Evolutionary conservation across 2,888 invertebrate genomes (phyloP), one percentile per base, ranked within the genome.

Genomic region (Galeruca laticollis): DNA sequence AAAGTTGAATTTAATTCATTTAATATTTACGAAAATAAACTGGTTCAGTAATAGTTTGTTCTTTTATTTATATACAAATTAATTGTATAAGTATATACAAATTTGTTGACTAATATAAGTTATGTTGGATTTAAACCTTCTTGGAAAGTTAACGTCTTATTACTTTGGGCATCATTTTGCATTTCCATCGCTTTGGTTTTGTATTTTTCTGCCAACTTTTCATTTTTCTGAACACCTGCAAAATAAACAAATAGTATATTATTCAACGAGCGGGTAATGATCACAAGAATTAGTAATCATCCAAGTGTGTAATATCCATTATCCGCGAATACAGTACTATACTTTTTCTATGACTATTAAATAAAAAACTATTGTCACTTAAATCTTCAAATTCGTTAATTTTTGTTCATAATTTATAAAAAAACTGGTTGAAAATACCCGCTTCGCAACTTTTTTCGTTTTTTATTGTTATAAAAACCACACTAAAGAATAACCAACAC

Each of bases 151-250:
- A 89, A 73, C 2, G 84, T 83, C 70, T 84, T 79, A 68, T 82
- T 82, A 1, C 78, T 73, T 82, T 90, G 81, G 63, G 91, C 80
- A 76, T 94, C 92, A 18, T 91, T 89, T 78, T 94, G 90, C 82
- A 95, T 86, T 63, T 91, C 91, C 52, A 90, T 78, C 0, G 95
- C 94, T 72, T 91, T 87, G 73, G 90, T 87, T 82, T 92, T 93
- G 82, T 90, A 96, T 74, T 89, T 88, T 68, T 93, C 90, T 0
- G 94, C 92, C 80, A 94, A 87, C 67, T 90, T 89, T 60, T 86
- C 81, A 84, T 93, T 91, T 82, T 93, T 91, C 63, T 90, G 90
- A 0, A 91, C 92, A 1, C 84, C 84, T 84, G 73, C 51, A 79
- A 81, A 33, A 15, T 35, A 18, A 18, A 57, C 4, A 33, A 59